Evolutionary conservation across 2,888 invertebrate species (phyloP).

Genomic region (Eugnorisma glareosa): DNA sequence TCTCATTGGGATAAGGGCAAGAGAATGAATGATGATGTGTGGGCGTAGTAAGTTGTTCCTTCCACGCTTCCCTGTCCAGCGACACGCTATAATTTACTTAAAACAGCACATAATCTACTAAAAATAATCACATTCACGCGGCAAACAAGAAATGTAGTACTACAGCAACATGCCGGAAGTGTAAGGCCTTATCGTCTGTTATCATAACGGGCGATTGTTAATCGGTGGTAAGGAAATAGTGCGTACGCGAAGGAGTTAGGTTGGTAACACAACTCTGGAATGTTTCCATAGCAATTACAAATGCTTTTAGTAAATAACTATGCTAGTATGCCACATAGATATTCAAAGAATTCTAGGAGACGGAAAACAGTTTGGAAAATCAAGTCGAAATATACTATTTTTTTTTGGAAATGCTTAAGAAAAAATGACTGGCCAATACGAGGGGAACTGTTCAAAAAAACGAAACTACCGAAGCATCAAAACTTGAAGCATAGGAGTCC

Average conservation of each 20-base stretch:
- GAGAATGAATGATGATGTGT: too few species aligned
- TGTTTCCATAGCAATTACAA: not conserved
- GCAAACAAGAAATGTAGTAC: slow-evolving; percentile 14
- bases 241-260: not conserved
- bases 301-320: not conserved
- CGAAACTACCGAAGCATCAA: too few species aligned
- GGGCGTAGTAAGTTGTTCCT: too few species aligned
- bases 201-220: slow-evolving; percentile 47
- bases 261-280: slow-evolving; percentile 15
- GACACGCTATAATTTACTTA: too few species aligned
- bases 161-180: slow-evolving; percentile 40
- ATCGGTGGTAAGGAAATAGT: slow-evolving; percentile 33
- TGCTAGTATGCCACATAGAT: not conserved
- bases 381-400: not conserved
- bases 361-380: not conserved
- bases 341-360: not conserved
- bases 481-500: too few species aligned
- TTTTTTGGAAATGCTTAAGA: not conserved
- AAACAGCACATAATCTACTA: too few species aligned
- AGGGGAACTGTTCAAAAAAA: too few species aligned
- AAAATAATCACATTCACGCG: slow-evolving; percentile 23
- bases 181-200: slow-evolving; percentile 48
- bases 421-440: too few species aligned
- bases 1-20: too few species aligned
- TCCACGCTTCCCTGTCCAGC: too few species aligned